Evolutionary conservation across 1,140 invertebrate genomes (phyloP).

Genomic region (Heterodera carotae): DNA sequence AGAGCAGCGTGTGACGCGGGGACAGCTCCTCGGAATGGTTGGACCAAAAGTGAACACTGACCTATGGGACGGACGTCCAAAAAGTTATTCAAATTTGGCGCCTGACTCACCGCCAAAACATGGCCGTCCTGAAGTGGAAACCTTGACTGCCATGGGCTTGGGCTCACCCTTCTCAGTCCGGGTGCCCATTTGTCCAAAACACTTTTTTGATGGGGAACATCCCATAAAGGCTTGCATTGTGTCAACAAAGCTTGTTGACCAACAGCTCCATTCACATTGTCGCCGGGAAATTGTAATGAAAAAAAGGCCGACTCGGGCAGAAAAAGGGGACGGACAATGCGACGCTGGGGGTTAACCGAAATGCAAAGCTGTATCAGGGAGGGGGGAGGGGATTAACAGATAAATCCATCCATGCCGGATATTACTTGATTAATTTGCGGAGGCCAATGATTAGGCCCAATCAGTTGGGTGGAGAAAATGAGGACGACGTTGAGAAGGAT

Average conservation of each 20-base stretch:
- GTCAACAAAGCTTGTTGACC: neutral
- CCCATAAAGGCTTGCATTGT: conserved; percentile 33
- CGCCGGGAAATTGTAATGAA: neutral
- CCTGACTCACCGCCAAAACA: conserved; percentile 19
- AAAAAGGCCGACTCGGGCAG: conserved; percentile 6
- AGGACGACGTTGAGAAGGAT: conserved; percentile 54
- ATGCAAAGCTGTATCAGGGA: conserved; percentile 28
- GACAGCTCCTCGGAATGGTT: conserved; percentile 23
- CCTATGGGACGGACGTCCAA: neutral
- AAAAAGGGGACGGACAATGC: conserved; percentile 30
- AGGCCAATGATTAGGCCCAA: conserved; percentile 54
- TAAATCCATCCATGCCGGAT: neutral
- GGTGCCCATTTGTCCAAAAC: conserved; percentile 16
- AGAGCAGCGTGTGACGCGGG: conserved; percentile 21
- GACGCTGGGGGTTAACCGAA: conserved; percentile 27
- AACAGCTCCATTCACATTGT: neutral
- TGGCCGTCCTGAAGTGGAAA: conserved; percentile 13
- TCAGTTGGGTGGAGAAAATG: conserved; percentile 53
- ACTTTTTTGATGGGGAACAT: conserved; percentile 7
- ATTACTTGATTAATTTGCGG: conserved; percentile 55
- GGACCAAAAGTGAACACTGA: conserved; percentile 27
- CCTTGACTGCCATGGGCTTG: conserved; percentile 13
- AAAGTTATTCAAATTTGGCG: neutral
- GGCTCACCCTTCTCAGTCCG: conserved; percentile 5
- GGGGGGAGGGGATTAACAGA: neutral